Conservation (phyloP, 2,113 vertebrate species). For the Lipophrys pholis region DNA sequence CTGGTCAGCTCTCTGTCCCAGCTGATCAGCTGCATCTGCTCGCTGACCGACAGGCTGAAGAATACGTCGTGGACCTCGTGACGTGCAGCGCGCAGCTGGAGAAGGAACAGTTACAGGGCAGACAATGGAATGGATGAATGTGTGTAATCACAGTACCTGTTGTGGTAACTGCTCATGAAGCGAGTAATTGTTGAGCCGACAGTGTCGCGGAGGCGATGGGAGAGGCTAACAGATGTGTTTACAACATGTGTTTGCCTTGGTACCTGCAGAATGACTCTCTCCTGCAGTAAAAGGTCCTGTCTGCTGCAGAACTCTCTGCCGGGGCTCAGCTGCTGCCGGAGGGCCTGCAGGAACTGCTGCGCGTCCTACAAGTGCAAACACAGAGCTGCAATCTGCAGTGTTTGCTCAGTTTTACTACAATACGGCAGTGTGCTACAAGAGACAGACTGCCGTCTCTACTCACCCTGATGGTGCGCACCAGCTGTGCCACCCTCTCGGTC, state of each 20-base stretch:
- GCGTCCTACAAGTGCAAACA: slow-evolving; percentile 72
- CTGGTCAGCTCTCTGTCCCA: slow-evolving; percentile 75
- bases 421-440: slow-evolving; percentile 5
- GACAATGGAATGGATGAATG: slow-evolving; percentile 28
- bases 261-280: slow-evolving; percentile 81
- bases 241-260: slow-evolving; percentile 24
- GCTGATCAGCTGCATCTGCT: slow-evolving; percentile 81
- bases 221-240: slow-evolving; percentile 43
- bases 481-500: slow-evolving; percentile 75
- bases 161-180: slow-evolving; percentile 41
- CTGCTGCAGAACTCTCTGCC: slow-evolving; percentile 56
- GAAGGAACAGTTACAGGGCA: slow-evolving; percentile 33
- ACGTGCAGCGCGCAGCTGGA: slow-evolving; percentile 78
- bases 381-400: slow-evolving; percentile 12
- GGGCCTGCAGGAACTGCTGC: slow-evolving; percentile 69
- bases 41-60: slow-evolving; percentile 71
- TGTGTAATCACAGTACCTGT: slow-evolving; percentile 22
- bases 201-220: neutral
- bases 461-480: slow-evolving; percentile 79
- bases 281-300: slow-evolving; percentile 74
- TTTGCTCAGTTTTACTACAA: slow-evolving; percentile 3
- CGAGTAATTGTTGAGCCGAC: slow-evolving; percentile 23
- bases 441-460: slow-evolving; percentile 41
- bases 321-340: slow-evolving; percentile 55
- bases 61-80: slow-evolving; percentile 80